Percentiles rank a stretch among this genome's conserved stretches.
phyloP scores from a whole-genome alignment of 2,888 invertebrate species.

The Octodonta nipae region DNA sequence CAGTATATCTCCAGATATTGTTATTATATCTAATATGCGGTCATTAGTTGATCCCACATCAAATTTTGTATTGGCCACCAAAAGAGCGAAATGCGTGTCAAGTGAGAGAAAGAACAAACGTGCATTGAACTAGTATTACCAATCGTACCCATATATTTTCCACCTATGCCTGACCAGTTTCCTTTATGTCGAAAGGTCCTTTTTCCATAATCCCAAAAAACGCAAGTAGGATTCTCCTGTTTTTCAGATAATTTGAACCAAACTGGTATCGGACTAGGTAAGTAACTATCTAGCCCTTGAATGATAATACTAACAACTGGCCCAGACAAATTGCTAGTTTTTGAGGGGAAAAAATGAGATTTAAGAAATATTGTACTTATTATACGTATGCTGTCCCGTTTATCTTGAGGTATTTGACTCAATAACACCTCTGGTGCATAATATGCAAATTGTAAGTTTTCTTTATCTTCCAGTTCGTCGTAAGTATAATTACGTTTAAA shows the following conservation, averaged over 20 bases:
- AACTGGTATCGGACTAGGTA: slow-evolving; percentile 42
- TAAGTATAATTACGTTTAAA: slow-evolving; percentile 38
- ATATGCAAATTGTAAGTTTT: slow-evolving; percentile 23
- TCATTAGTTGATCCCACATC: slow-evolving; percentile 30
- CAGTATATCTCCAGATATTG: slow-evolving; percentile 39
- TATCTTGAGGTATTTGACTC: slow-evolving; percentile 12
- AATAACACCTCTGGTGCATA: slow-evolving; percentile 25
- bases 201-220: slow-evolving; percentile 42
- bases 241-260: slow-evolving; percentile 37
- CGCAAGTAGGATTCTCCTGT: slow-evolving; percentile 33
- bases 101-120: slow-evolving; percentile 42
- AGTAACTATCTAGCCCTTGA: slow-evolving; percentile 42
- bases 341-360: slow-evolving; percentile 23
- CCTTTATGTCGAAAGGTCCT: slow-evolving; percentile 28
- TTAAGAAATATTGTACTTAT: slow-evolving; percentile 26
- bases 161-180: slow-evolving; percentile 45
- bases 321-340: slow-evolving; percentile 10
- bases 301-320: slow-evolving; percentile 47
- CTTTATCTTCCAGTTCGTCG: slow-evolving; percentile 20
- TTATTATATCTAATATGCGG: slow-evolving; percentile 36
- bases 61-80: slow-evolving; percentile 28
- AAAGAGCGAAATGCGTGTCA: slow-evolving; percentile 48
- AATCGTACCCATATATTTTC: slow-evolving; percentile 31
- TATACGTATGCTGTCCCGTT: slow-evolving; percentile 16
- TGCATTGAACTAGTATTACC: slow-evolving; percentile 35